phyloP scores from a whole-genome alignment of 2,113 vertebrate genomes.

The Zosterops lateralis region DNA sequence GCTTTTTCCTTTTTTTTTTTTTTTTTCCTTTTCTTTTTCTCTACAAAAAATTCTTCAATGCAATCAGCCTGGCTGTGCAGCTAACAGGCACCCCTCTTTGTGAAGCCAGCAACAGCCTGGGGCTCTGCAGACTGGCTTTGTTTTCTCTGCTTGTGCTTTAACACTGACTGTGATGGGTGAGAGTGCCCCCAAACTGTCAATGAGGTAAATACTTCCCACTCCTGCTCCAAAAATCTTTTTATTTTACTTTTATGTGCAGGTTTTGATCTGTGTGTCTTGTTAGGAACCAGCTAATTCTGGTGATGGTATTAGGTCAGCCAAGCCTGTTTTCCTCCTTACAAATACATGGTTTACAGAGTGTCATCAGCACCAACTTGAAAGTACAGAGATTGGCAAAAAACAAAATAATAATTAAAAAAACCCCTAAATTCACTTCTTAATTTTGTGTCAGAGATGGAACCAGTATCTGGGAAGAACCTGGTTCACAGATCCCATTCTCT shows the following conservation, averaged over 20 bases:
- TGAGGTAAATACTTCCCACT: background rate
- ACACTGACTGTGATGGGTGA: background rate
- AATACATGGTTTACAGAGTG: background rate
- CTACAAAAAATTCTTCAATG: background rate
- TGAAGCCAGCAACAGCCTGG: background rate
- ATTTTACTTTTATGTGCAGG: constrained; percentile 20
- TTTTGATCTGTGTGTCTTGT: background rate
- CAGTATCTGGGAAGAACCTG: background rate
- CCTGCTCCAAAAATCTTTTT: background rate
- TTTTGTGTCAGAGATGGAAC: background rate
- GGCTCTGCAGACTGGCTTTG: background rate
- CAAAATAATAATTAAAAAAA: background rate
- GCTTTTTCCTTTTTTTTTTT: background rate
- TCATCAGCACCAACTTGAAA: background rate
- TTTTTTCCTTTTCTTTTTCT: background rate
- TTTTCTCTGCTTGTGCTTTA: background rate
- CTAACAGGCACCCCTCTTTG: background rate
- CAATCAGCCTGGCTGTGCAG: background rate
- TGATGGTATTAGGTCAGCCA: constrained; percentile 34
- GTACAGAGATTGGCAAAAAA: background rate
- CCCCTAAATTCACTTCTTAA: background rate
- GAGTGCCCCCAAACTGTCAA: constrained; percentile 44
- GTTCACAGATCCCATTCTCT: background rate
- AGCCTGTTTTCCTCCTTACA: background rate
- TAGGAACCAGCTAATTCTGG: background rate